Evolutionary conservation across 2,797 vertebrate species (phyloP).

Genomic region (Eidolon dupreanum): DNA sequence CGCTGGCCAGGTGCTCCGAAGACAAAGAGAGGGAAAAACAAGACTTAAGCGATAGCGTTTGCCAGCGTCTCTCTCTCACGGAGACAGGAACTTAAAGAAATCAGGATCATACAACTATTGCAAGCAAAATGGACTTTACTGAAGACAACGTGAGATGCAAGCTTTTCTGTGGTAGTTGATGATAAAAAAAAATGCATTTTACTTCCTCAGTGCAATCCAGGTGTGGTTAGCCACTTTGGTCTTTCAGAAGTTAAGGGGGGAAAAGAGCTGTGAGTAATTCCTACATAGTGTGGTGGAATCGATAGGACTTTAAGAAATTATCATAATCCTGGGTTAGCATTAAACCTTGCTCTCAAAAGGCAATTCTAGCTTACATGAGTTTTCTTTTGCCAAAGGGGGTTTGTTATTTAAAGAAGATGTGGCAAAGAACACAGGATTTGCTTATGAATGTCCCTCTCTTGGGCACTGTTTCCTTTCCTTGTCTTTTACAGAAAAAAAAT

Average conservation of each 20-base stretch:
- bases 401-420: neutral
- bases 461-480: neutral
- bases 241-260: neutral
- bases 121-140: neutral
- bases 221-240: neutral
- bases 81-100: neutral
- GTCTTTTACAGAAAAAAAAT: constrained; percentile 15
- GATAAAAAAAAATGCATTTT: neutral
- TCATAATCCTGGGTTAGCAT: constrained; percentile 45
- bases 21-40: constrained; percentile 83
- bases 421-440: neutral
- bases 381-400: neutral
- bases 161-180: neutral
- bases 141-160: neutral
- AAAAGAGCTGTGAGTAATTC: neutral
- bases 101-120: neutral
- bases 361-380: neutral
- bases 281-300: neutral
- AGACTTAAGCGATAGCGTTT: neutral
- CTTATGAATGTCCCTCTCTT: neutral
- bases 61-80: neutral
- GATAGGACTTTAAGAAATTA: neutral
- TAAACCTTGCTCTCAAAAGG: constrained; percentile 64
- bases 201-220: neutral
- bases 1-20: constrained; percentile 89